Conservation (phyloP, 2,113 vertebrate species). For the Podilymbus podiceps region DNA sequence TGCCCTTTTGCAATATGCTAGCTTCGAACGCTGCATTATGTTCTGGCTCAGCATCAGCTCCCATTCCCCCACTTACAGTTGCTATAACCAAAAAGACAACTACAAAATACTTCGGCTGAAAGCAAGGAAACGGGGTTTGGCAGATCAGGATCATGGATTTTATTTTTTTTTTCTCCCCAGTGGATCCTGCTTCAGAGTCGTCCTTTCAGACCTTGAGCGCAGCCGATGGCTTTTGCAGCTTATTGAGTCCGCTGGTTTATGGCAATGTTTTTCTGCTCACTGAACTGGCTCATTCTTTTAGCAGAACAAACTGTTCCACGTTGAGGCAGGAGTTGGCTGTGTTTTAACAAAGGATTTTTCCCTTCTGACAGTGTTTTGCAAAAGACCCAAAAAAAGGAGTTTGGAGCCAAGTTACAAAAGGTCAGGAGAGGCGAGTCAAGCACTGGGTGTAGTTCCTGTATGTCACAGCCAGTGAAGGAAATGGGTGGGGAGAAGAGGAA, state of each 20-base stretch:
- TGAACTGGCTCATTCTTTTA: constrained; percentile 82
- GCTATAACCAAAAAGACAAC: constrained; percentile 17
- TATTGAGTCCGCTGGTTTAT: constrained; percentile 67
- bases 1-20: constrained; percentile 46
- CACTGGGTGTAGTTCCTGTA: constrained; percentile 79
- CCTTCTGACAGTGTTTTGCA: constrained; percentile 79
- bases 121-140: not conserved
- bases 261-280: constrained; percentile 80
- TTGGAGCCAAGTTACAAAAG: constrained; percentile 84
- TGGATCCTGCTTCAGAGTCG: not conserved
- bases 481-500: constrained; percentile 73
- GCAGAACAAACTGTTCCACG: constrained; percentile 82
- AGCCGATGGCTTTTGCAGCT: constrained; percentile 65
- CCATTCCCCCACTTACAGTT: constrained; percentile 20
- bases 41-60: constrained; percentile 23
- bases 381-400: constrained; percentile 79
- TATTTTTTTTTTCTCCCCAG: not conserved
- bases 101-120: constrained; percentile 35
- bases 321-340: constrained; percentile 80
- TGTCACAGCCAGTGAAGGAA: constrained; percentile 79
- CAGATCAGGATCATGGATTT: not conserved
- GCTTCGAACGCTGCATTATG: not conserved
- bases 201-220: not conserved
- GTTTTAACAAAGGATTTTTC: constrained; percentile 80
- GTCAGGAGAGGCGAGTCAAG: constrained; percentile 78